Percentiles rank a stretch among this genome's conserved stretches.
Conservation (phyloP, 2,888 invertebrate genomes). For the Deroplatys truncata region DNA sequence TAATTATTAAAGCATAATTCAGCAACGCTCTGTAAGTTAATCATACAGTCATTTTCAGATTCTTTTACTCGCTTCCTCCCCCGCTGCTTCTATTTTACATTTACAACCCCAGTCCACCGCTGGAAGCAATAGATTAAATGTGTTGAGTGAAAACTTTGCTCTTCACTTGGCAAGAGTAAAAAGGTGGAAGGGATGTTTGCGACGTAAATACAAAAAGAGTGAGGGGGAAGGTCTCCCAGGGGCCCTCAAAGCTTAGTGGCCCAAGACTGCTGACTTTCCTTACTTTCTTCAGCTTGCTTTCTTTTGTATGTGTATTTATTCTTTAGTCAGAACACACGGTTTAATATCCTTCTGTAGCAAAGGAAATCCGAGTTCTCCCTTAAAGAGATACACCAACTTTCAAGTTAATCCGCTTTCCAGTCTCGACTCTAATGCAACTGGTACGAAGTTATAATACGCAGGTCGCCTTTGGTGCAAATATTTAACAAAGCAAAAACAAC, state of each 20-base stretch:
- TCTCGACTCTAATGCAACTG: neutral
- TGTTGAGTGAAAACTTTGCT: neutral
- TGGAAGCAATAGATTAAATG: neutral
- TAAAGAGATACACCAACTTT: neutral
- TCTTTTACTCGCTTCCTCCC: neutral
- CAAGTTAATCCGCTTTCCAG: neutral
- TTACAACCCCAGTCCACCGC: neutral
- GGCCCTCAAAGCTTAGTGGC: neutral
- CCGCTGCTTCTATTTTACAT: neutral
- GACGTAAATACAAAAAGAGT: neutral
- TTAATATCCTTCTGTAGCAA: neutral
- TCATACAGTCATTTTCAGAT: neutral
- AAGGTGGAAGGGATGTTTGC: neutral
- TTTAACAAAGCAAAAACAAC: too few species aligned
- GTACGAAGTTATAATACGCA: too few species aligned
- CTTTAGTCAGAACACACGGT: neutral
- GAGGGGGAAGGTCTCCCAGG: neutral
- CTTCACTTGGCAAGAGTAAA: neutral
- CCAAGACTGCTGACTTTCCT: neutral
- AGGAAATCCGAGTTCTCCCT: neutral
- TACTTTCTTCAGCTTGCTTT: neutral
- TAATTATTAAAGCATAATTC: too few species aligned
- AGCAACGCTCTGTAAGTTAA: neutral
- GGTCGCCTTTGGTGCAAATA: too few species aligned
- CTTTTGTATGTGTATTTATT: neutral